phyloP scores from a whole-genome alignment of 2,113 vertebrate species.

The Hippocampus mohnikei region DNA sequence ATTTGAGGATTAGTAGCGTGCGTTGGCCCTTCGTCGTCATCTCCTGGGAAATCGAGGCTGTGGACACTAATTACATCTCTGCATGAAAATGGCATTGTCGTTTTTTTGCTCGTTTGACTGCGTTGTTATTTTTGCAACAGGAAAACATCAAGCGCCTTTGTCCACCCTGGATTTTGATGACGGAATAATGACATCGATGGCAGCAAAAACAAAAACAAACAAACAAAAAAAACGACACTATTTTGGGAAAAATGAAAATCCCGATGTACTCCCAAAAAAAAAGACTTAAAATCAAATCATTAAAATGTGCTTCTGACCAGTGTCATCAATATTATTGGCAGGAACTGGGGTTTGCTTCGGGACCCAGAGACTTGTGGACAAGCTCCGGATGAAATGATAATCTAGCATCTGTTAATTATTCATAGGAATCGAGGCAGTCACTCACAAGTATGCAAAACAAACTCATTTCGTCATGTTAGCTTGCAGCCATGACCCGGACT shows the following conservation, averaged over 20 bases:
- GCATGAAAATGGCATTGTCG: constrained; percentile 10
- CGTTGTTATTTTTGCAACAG: constrained; percentile 4
- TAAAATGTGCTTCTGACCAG: no score
- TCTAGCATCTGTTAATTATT: not conserved
- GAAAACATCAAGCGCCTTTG: not conserved
- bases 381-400: no score
- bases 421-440: not conserved
- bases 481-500: not conserved
- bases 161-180: not conserved
- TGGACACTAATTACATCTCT: constrained; percentile 17
- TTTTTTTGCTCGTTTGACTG: constrained; percentile 16
- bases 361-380: no score
- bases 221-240: no score
- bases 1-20: constrained; percentile 56
- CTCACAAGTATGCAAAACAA: not conserved
- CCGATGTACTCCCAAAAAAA: no score
- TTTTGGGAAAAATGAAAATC: no score
- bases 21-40: constrained; percentile 12
- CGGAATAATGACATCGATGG: not conserved
- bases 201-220: no score
- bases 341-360: no score
- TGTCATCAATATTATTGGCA: no score
- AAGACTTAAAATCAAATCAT: no score
- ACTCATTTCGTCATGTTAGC: not conserved
- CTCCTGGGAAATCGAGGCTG: constrained; percentile 21